These are phyloP conservation scores for Pelecanoides urinatrix DNA, from an alignment of 2,113 vertebrate species.

Conservation along the genomic window DNA sequence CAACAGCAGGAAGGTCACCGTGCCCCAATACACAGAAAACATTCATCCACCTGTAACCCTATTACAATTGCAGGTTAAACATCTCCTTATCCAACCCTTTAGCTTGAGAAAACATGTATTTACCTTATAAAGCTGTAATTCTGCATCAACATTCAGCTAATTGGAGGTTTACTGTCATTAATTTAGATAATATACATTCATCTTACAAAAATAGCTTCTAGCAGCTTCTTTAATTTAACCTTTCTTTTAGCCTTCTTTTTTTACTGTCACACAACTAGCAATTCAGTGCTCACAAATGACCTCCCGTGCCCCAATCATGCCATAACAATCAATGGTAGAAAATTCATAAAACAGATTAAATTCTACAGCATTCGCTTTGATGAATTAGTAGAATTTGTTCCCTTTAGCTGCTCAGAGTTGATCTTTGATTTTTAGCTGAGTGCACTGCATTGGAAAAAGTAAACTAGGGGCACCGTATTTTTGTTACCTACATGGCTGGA, in stretches of 20 bases:
- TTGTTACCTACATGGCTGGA: not conserved
- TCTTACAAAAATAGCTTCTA: not conserved
- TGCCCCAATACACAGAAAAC: not conserved
- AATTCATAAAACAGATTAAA: slow-evolving; percentile 33
- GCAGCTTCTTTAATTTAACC: slow-evolving; percentile 59
- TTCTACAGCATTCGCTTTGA: not conserved
- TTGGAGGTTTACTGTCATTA: slow-evolving; percentile 47
- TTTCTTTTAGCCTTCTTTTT: not conserved
- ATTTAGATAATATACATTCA: slow-evolving; percentile 43
- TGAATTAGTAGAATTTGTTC: not conserved
- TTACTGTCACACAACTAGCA: slow-evolving; percentile 35
- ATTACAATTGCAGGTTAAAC: not conserved
- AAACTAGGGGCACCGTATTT: not conserved
- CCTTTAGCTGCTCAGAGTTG: not conserved
- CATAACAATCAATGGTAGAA: not conserved
- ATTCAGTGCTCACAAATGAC: slow-evolving; percentile 46
- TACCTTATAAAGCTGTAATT: slow-evolving; percentile 22
- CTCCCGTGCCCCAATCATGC: not conserved
- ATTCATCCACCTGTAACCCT: not conserved
- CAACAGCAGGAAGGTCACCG: not conserved
- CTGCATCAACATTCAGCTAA: slow-evolving; percentile 16
- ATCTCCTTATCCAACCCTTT: not conserved
- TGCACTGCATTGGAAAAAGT: not conserved
- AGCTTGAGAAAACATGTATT: slow-evolving; percentile 9
- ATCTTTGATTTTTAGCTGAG: slow-evolving; percentile 12